Percentiles rank a stretch among this genome's conserved stretches.
These are phyloP conservation scores for Malurus alboscapulatus DNA, from an alignment of 2,113 vertebrate species.

Conservation along the genomic window DNA sequence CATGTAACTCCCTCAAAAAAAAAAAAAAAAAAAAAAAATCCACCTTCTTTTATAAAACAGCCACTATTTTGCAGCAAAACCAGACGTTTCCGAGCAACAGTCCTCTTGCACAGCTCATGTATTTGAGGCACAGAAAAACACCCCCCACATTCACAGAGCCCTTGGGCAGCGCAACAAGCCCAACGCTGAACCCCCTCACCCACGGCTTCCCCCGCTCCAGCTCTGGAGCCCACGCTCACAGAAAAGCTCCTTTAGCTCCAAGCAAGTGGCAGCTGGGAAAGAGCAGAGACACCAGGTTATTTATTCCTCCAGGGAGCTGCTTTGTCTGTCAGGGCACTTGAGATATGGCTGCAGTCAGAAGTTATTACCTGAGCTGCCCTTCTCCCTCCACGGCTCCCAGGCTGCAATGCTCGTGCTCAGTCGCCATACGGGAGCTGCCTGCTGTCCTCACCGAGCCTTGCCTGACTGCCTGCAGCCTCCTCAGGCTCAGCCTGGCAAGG, in stretches of 20 bases:
- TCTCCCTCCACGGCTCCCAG: not conserved
- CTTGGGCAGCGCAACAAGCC: fast-evolving
- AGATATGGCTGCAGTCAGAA: not conserved
- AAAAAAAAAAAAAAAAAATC: too few relatives aligned
- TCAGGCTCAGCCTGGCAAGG: fast-evolving
- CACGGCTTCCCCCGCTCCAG: not conserved
- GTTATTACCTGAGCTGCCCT: not conserved
- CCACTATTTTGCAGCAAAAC: not conserved
- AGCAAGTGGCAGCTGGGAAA: not conserved
- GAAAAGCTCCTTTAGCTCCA: not conserved
- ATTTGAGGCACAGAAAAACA: not conserved
- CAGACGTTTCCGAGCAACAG: constrained; percentile 5
- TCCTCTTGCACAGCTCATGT: not conserved
- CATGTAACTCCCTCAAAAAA: too few relatives aligned
- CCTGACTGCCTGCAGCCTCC: not conserved
- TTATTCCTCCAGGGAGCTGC: not conserved
- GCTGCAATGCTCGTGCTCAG: not conserved
- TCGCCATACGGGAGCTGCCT: not conserved
- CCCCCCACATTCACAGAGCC: not conserved
- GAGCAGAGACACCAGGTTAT: not conserved
- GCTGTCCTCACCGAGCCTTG: not conserved
- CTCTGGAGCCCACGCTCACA: fast-evolving
- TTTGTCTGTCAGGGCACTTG: not conserved
- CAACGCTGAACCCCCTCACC: not conserved
- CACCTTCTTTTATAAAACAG: not conserved